A percentile compares a stretch with the other conserved stretches of the same genome.
phyloP scores from a whole-genome alignment of 2,797 vertebrate species.

The Chaenodraco wilsoni region DNA sequence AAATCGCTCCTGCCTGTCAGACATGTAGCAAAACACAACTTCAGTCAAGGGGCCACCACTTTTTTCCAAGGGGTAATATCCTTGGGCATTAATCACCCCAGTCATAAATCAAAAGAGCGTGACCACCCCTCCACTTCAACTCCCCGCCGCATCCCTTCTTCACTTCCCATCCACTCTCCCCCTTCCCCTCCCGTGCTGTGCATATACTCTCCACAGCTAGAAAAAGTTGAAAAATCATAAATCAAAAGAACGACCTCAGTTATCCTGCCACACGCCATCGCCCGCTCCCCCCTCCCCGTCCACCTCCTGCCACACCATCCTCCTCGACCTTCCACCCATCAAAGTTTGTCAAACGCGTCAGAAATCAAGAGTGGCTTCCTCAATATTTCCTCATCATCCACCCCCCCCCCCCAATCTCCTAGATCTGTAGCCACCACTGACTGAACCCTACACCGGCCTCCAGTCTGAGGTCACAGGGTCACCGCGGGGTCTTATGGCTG shows the following conservation, averaged over 20 bases:
- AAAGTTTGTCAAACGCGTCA: conserved; percentile 81
- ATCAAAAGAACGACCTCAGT: conserved; percentile 75
- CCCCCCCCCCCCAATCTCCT: conserved; percentile 20
- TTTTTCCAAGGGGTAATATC: conserved; percentile 77
- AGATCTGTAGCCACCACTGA: conserved; percentile 53
- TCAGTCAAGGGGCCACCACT: conserved; percentile 66
- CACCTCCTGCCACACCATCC: conserved; percentile 50
- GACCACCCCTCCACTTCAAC: conserved; percentile 61
- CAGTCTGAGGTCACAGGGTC: conserved; percentile 61
- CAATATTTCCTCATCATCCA: conserved; percentile 74
- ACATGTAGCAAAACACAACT: conserved; percentile 81
- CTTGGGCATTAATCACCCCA: conserved; percentile 75
- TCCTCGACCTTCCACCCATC: conserved; percentile 74
- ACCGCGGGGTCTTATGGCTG: conserved; percentile 53
- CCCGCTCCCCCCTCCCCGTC: conserved; percentile 18
- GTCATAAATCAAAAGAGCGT: conserved; percentile 74
- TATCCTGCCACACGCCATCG: conserved; percentile 74
- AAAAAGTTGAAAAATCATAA: conserved; percentile 74
- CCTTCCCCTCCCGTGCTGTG: conserved; percentile 40
- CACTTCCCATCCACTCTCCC: conserved; percentile 29
- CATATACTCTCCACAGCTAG: conserved; percentile 54
- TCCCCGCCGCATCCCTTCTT: conserved; percentile 57
- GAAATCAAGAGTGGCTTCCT: conserved; percentile 81
- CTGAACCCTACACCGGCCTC: conserved; percentile 40
- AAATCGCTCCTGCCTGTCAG: conserved; percentile 77